Base-by-base conservation (phyloP, 2,888 invertebrate genomes). In the Lochmaea crataegi region DNA sequence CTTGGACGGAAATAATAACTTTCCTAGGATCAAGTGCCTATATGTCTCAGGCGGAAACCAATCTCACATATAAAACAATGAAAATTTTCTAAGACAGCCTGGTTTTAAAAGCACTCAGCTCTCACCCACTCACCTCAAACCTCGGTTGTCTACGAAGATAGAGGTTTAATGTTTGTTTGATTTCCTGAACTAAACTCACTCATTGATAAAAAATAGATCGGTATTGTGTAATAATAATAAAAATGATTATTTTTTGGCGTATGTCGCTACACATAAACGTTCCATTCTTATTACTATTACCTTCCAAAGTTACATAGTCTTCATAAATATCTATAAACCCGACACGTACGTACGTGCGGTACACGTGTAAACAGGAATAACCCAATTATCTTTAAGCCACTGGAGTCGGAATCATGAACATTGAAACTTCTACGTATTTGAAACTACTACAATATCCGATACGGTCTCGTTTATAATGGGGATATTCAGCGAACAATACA, bases 391-490 rank as follows among this genome's bases (percentile, higher is more conserved):
- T 63, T 41, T 16, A 16, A 22, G 41, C 16, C 32, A 38, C n/a
- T 41, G 42, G 42, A 63, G 3, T 63, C 18, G 16, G 32, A 60
- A 60, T 42, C 18, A 18, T 38, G 16, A 42, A 63, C 61, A 41
- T 16, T 18, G 42, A 53, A 53, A 53, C 18, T 48, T 48, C 48
- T 16, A 53, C 16, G 53, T 53, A 53, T 53, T 16, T 18, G 53
- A 53, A 53, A 53, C 18, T 53, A 53, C 53, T 10, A 53, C 53
- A 53, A 53, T 53, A 53, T 53, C 53, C 18, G 53, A 53, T 53
- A 53, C 18, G 53, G 9, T 53, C 18, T 53, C 2, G 18, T 53
- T 53, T 53, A 10, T 53, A 53, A 53, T 10, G 10, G 53, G 9
- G 53, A 53, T 18, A 18, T 18, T 53, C 18, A 10, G 10, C 53